These are phyloP conservation scores for Drosophila lini DNA, from an alignment of 1,140 invertebrate genomes.

Conservation along the genomic window DNA sequence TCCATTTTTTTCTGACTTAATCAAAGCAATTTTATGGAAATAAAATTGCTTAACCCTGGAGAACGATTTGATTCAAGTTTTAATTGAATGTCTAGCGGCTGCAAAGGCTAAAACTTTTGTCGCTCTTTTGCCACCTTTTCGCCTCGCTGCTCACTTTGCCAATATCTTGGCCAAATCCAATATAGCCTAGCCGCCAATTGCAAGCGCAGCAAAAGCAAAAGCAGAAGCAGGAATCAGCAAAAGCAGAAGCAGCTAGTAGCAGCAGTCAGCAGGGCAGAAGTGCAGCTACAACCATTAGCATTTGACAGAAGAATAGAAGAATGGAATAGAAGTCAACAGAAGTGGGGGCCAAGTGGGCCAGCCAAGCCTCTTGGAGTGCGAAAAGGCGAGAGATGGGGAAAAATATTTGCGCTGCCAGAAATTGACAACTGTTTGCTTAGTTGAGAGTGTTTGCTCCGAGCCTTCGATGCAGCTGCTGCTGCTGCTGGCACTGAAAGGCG, in stretches of 20 bases:
- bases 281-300: constrained; percentile 53
- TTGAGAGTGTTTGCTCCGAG: constrained; percentile 71
- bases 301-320: constrained; percentile 44
- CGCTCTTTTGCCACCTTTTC: constrained; percentile 32
- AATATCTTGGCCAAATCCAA: constrained; percentile 62
- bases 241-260: not conserved
- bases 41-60: not conserved
- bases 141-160: constrained; percentile 32
- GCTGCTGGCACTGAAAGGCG: constrained; percentile 60
- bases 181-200: constrained; percentile 29
- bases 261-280: constrained; percentile 10
- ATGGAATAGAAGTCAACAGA: constrained; percentile 60
- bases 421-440: constrained; percentile 82
- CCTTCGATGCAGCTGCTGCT: constrained; percentile 32
- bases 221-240: constrained; percentile 19
- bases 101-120: constrained; percentile 5
- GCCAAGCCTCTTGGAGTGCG: constrained; percentile 42
- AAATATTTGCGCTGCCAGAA: constrained; percentile 78
- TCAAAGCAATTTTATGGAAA: too few species aligned
- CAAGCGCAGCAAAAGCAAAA: constrained; percentile 16
- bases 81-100: constrained; percentile 18
- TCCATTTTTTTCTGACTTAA: constrained; percentile 6
- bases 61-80: not conserved
- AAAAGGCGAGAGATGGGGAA: constrained; percentile 75
- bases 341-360: constrained; percentile 55